phyloP scores from a whole-genome alignment of 1,140 invertebrate species.

The Lepidurus couesii region DNA sequence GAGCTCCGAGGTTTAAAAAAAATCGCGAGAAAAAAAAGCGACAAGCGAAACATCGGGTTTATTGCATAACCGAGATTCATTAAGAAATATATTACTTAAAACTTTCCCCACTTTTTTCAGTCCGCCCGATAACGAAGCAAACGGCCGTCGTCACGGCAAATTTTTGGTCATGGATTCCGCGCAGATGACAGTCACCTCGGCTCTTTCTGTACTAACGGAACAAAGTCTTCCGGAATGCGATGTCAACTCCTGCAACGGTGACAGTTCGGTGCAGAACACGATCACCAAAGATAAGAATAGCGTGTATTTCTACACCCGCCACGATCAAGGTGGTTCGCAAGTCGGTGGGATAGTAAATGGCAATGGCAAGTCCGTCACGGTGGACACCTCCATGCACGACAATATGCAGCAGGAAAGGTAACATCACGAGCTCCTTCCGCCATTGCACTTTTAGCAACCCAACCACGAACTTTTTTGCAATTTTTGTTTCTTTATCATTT shows the following conservation, averaged over 20 bases:
- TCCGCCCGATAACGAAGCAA: neutral
- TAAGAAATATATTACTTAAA: neutral
- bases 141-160: neutral
- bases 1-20: neutral
- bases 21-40: neutral
- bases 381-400: neutral
- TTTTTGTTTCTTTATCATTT: no score
- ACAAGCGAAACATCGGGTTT: neutral
- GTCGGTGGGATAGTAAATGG: no score
- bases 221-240: constrained; percentile 16
- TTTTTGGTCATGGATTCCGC: constrained; percentile 14
- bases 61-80: neutral
- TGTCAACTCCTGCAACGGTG: neutral
- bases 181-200: neutral
- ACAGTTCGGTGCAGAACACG: neutral
- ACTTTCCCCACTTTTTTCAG: neutral
- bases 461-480: no score
- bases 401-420: neutral
- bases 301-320: constrained; percentile 13
- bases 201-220: neutral
- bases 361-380: neutral
- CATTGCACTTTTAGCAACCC: no score
- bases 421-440: neutral
- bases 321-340: neutral
- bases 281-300: constrained; percentile 6